Percentiles rank a stretch among this genome's conserved stretches.
phyloP scores from a whole-genome alignment of 1,140 invertebrate genomes.

The Drosophila willistoni region DNA sequence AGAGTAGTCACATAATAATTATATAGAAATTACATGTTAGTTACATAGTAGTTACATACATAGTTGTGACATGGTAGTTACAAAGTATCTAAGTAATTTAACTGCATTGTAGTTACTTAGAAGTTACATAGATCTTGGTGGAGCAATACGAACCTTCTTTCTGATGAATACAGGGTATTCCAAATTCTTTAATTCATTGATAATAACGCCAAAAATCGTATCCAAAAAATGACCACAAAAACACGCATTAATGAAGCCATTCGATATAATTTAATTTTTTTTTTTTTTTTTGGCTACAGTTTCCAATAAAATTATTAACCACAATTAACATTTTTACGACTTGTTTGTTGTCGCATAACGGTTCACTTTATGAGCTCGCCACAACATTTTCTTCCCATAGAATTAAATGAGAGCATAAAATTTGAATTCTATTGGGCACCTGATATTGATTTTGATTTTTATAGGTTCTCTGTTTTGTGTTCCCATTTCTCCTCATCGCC shows the following conservation, averaged over 20 bases:
- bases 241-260: conserved; percentile 7
- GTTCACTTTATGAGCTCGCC: conserved; percentile 2
- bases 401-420: conserved; percentile 12
- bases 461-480: conserved; percentile 2
- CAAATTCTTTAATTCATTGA: not conserved
- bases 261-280: not conserved
- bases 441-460: conserved; percentile 13
- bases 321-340: conserved; percentile 11
- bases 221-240: conserved; percentile 1
- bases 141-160: too few relatives aligned
- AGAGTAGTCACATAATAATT: too few relatives aligned
- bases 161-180: not conserved
- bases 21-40: too few relatives aligned
- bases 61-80: too few relatives aligned
- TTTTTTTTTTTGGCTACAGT: not conserved
- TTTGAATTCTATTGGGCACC: conserved; percentile 1
- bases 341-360: conserved; percentile 12
- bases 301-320: conserved; percentile 2
- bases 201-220: not conserved
- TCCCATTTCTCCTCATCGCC: not conserved
- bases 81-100: too few relatives aligned
- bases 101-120: too few relatives aligned
- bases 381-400: conserved; percentile 3
- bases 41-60: too few relatives aligned
- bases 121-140: too few relatives aligned